phyloP scores from a whole-genome alignment of 1,140 invertebrate species.

The Callitettix versicolor region DNA sequence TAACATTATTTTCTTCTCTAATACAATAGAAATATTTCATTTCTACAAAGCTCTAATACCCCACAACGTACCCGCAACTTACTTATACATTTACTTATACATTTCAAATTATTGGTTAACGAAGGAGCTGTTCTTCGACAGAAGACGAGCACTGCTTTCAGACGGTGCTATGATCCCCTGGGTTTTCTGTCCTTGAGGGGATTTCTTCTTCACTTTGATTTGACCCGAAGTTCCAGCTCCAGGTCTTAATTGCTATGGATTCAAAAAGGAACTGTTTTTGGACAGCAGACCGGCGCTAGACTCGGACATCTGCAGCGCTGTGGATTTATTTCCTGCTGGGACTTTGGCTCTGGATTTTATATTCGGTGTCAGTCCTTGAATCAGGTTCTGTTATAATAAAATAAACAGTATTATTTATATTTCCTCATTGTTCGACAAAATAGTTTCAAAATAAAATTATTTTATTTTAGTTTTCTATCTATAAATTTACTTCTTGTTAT shows the following conservation, averaged over 20 bases:
- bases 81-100: no score
- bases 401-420: slow-evolving; percentile 22
- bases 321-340: slow-evolving; percentile 33
- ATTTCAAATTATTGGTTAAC: slow-evolving; percentile 27
- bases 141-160: slow-evolving; percentile 36
- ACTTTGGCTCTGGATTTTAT: slow-evolving; percentile 37
- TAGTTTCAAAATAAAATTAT: no score
- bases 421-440: no score
- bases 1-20: no score
- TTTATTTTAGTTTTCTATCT: no score
- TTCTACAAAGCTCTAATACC: no score
- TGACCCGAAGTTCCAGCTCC: not conserved
- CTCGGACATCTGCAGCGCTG: slow-evolving; percentile 38
- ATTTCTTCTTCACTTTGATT: not conserved
- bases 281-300: slow-evolving; percentile 36
- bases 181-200: no score
- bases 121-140: slow-evolving; percentile 35
- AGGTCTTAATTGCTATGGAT: slow-evolving; percentile 25
- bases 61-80: no score
- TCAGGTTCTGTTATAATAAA: slow-evolving; percentile 40
- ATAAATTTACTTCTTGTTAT: no score
- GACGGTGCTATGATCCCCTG: slow-evolving; percentile 35
- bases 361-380: slow-evolving; percentile 37
- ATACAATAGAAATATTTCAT: no score
- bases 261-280: slow-evolving; percentile 35